Conservation (phyloP, 1,140 invertebrate genomes). For the Macrosteles quadrilineatus region DNA sequence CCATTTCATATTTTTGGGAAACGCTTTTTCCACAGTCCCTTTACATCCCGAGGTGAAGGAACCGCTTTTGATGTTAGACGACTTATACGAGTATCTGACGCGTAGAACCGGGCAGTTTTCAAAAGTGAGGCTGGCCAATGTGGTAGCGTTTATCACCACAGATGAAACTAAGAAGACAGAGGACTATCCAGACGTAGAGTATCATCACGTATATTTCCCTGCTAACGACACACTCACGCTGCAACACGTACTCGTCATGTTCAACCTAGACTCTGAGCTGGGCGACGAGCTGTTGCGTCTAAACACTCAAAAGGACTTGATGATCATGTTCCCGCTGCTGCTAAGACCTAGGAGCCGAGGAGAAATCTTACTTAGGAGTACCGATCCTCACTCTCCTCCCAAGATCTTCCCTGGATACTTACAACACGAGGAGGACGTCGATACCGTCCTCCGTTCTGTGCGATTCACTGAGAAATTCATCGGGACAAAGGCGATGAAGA, state of each 20-base stretch:
- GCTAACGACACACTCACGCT: neutral
- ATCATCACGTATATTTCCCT: neutral
- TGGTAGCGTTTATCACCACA: slow-evolving; percentile 38
- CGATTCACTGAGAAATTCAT: slow-evolving; percentile 46
- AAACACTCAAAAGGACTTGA: slow-evolving; percentile 44
- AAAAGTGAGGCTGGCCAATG: slow-evolving; percentile 48
- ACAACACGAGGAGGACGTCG: slow-evolving; percentile 47
- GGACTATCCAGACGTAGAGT: neutral
- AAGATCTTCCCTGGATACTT: slow-evolving; percentile 56
- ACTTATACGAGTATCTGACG: slow-evolving; percentile 53
- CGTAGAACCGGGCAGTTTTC: slow-evolving; percentile 50
- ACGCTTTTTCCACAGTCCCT: slow-evolving; percentile 25
- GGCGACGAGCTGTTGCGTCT: neutral
- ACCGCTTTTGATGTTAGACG: slow-evolving; percentile 47
- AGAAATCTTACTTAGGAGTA: slow-evolving; percentile 45
- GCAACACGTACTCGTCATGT: neutral
- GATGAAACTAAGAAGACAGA: neutral
- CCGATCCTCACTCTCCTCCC: slow-evolving; percentile 55
- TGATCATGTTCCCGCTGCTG: slow-evolving; percentile 72
- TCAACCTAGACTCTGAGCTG: neutral
- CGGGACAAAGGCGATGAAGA: slow-evolving; percentile 48
- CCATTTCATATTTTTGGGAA: slow-evolving; percentile 49
- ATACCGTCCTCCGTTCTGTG: slow-evolving; percentile 48
- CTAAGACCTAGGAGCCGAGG: slow-evolving; percentile 50
- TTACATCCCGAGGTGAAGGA: neutral